Percentiles rank a stretch among this genome's conserved stretches.
Conservation (phyloP, 1,140 invertebrate species). For the Pissodes strobi region DNA sequence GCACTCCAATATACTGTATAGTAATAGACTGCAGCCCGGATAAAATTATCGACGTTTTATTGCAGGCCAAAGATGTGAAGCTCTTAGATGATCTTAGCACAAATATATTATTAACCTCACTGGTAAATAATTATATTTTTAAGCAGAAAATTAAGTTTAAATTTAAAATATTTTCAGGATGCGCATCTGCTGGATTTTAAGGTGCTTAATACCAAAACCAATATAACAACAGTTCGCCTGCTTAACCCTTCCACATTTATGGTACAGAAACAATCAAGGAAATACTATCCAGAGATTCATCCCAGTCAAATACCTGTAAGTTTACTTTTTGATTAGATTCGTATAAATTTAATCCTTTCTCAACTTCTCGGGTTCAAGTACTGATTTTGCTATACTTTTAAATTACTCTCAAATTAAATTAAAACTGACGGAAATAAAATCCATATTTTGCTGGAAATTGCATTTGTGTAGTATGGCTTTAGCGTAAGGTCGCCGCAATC, state of each 20-base stretch:
- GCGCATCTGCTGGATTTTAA: slow-evolving; percentile 48
- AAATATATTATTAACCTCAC: slow-evolving; percentile 62
- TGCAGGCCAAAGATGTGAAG: slow-evolving; percentile 80
- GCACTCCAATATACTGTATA: slow-evolving; percentile 71
- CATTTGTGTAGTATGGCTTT: no score
- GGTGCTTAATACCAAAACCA: slow-evolving; percentile 63
- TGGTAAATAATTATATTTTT: slow-evolving; percentile 47
- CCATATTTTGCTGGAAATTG: no score
- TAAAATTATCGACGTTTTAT: slow-evolving; percentile 68
- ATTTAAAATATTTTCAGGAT: slow-evolving; percentile 41
- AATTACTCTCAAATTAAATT: no score
- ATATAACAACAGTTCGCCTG: slow-evolving; percentile 75
- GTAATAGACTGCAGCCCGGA: slow-evolving; percentile 77
- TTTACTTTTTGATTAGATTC: not conserved
- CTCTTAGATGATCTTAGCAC: slow-evolving; percentile 73
- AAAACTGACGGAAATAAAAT: no score
- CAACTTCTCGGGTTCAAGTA: no score
- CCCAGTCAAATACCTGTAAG: slow-evolving; percentile 13
- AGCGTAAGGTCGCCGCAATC: no score
- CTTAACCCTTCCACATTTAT: slow-evolving; percentile 63
- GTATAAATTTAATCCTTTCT: no score
- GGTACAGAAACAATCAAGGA: not conserved
- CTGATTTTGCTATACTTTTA: no score
- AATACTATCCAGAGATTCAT: slow-evolving; percentile 12
- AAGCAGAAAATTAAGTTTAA: not conserved